Evolutionary conservation across 2,113 vertebrate species (phyloP).

Genomic region (Alligator sinensis): DNA sequence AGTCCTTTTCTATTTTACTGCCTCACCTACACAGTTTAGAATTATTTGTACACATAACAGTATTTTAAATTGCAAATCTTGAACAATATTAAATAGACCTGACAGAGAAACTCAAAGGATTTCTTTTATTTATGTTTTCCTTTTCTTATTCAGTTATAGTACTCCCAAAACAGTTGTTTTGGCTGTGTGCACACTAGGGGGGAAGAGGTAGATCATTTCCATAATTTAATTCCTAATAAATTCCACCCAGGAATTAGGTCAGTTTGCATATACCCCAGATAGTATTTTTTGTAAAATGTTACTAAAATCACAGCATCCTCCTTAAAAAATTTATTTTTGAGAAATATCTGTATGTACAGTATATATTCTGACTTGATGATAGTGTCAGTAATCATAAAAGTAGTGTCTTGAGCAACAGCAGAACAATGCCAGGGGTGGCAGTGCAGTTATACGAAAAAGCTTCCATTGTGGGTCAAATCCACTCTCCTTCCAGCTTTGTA

Average conservation of each 20-base stretch:
- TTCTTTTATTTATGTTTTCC: neutral
- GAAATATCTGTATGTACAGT: neutral
- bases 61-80: neutral
- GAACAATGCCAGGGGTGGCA: neutral
- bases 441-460: too few species aligned
- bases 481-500: neutral
- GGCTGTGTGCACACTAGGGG: neutral
- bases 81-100: neutral
- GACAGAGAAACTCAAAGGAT: neutral
- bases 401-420: neutral
- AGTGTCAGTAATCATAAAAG: neutral
- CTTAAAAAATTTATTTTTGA: neutral
- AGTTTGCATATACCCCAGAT: neutral
- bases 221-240: neutral
- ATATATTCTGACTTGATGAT: neutral
- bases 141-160: neutral
- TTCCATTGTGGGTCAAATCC: neutral
- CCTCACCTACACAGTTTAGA: neutral
- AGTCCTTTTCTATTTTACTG: constrained; percentile 15
- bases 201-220: neutral
- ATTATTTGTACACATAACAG: neutral
- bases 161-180: neutral
- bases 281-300: neutral
- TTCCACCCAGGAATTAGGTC: neutral
- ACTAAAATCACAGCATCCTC: neutral